Conservation (phyloP, 2,888 invertebrate genomes). For the Nymphalis c-album region DNA sequence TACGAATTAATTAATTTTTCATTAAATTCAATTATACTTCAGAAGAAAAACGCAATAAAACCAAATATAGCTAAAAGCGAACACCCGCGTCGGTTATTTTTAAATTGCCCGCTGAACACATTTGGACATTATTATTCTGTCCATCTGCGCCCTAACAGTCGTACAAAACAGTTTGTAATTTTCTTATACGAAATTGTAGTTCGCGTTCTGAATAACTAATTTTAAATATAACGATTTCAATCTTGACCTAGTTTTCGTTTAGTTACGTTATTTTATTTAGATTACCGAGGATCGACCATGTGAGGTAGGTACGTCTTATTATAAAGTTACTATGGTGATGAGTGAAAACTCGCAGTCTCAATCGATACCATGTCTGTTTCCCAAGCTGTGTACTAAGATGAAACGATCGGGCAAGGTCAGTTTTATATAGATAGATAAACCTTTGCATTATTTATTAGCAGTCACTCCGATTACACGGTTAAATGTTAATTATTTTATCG, state of each 20-base stretch:
- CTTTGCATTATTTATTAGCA: conserved; percentile 3
- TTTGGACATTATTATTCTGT: conserved; percentile 71
- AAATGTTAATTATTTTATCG: not conserved
- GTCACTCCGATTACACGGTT: not conserved
- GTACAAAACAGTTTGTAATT: conserved; percentile 25
- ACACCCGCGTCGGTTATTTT: conserved; percentile 77
- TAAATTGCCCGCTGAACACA: conserved; percentile 55
- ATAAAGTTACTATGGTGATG: conserved; percentile 64
- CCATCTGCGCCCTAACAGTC: conserved; percentile 63
- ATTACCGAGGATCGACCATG: conserved; percentile 51
- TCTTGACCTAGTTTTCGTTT: conserved; percentile 70
- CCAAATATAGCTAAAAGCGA: conserved; percentile 62
- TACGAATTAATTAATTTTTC: too few species aligned
- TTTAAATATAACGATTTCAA: conserved; percentile 43
- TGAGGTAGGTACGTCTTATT: conserved; percentile 54
- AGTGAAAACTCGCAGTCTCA: conserved; percentile 49
- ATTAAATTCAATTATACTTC: not conserved
- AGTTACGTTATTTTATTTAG: conserved; percentile 47
- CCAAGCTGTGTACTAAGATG: conserved; percentile 46
- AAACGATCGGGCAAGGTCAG: conserved; percentile 55
- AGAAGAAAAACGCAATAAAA: conserved; percentile 26
- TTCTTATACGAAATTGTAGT: not conserved
- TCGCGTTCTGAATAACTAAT: conserved; percentile 40
- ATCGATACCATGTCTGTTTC: conserved; percentile 46
- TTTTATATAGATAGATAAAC: conserved; percentile 32